phyloP scores from a whole-genome alignment of 2,113 vertebrate genomes.

The Mus spicilegus region DNA sequence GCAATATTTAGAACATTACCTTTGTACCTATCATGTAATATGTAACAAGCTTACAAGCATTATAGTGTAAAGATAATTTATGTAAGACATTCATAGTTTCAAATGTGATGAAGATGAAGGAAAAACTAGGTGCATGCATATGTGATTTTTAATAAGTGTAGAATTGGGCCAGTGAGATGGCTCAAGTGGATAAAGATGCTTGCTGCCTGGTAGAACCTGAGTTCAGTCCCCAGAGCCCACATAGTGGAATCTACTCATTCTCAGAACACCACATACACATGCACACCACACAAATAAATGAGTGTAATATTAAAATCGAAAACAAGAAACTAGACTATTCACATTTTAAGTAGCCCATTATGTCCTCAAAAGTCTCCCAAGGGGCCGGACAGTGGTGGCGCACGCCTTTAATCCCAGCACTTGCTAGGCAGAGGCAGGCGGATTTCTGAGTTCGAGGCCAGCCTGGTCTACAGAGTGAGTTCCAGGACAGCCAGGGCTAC shows the following conservation, averaged over 20 bases:
- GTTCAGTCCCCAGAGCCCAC: background rate
- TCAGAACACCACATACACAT: background rate
- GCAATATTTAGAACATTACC: slow-evolving; percentile 35
- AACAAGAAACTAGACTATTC: background rate
- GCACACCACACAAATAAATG: background rate
- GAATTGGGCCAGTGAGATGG: background rate
- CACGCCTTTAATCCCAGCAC: too few species aligned
- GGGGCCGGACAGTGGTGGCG: too few species aligned
- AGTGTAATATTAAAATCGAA: background rate
- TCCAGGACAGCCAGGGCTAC: too few species aligned
- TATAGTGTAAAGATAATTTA: background rate
- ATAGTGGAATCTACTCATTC: too few species aligned
- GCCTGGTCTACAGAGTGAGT: too few species aligned
- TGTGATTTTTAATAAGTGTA: slow-evolving; percentile 32
- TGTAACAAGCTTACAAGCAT: background rate
- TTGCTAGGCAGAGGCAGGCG: too few species aligned
- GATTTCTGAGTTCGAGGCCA: too few species aligned
- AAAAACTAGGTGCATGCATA: background rate
- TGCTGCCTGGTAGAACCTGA: too few species aligned
- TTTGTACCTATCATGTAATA: background rate
- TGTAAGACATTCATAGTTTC: background rate
- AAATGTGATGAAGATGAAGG: slow-evolving; percentile 19
- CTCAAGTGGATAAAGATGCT: background rate
- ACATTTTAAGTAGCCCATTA: background rate
- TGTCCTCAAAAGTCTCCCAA: background rate